These are phyloP conservation scores for Tupaia tana DNA, from an alignment of 2,113 vertebrate species.

Conservation along the genomic window DNA sequence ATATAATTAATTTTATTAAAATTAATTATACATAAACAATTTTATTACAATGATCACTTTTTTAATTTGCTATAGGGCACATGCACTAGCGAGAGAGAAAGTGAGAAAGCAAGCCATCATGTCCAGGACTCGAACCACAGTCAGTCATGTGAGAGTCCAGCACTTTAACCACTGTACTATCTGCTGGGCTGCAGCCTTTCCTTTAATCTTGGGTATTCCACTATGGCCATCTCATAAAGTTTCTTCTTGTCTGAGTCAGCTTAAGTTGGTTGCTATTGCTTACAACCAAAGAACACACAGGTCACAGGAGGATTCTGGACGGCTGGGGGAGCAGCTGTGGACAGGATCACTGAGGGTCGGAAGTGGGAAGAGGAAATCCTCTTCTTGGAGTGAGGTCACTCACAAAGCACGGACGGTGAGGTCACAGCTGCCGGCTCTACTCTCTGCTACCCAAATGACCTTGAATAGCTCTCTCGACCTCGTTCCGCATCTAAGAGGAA, in stretches of 20 bases:
- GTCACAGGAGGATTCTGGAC: neutral
- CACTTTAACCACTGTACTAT: no score
- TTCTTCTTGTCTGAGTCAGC: neutral
- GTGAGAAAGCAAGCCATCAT: no score
- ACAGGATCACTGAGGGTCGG: neutral
- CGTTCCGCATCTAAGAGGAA: neutral
- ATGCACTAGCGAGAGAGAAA: no score
- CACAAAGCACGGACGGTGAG: neutral
- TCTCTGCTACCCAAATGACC: neutral
- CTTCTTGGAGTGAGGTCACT: neutral
- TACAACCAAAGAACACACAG: neutral
- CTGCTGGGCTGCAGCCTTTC: neutral
- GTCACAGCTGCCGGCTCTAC: neutral
- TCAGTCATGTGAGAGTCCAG: no score
- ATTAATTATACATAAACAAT: no score
- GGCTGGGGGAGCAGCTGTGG: accelerated
- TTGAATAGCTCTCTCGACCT: neutral
- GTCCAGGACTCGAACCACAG: no score
- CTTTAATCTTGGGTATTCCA: neutral
- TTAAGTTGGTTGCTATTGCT: neutral
- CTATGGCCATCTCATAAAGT: neutral
- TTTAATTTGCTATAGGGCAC: no score
- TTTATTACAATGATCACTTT: no score
- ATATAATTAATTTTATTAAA: no score
- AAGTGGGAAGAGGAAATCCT: neutral